Evolutionary conservation across 2,113 vertebrate species (phyloP), one percentile per base, ranked within the genome.

Genomic region (Coracopsis vasa): DNA sequence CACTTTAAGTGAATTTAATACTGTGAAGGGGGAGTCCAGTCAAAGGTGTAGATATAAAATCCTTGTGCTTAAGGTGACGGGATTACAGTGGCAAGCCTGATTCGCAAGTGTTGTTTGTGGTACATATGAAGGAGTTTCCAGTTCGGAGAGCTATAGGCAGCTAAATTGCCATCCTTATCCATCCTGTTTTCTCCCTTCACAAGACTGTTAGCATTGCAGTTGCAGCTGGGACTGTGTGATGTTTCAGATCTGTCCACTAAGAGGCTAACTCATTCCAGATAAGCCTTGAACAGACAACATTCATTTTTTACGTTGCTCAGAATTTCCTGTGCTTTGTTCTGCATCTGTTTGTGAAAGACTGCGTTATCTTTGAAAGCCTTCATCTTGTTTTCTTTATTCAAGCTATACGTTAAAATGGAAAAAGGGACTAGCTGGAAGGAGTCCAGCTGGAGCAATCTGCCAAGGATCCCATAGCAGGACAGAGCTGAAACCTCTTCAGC

Each of bases 311-410:
- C 82, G 95, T 97, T 88, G 92, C 86, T 93, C 86, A 91, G 95
- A 96, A 96, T 97, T 97, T 96, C 95, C 95, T 96, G 90, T 92
- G 56, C 95, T 97, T 97, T 97, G 94, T 96, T 97, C 95, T 95
- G 86, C 95, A 92, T 96, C 86, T 96, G 94, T 88, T 92, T 96
- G 61, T 90, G 90, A 96, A 95, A 69, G 80, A 31, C 56, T 20
- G 37, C 0, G 31, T 95, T 95, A 95, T 95, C 95, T 95, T 83
- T 92, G 91, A 80, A 90, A 94, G 92, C 90, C 80, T 94, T 97
- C 92, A 89, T 94, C 88, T 97, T 86, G 69, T 95, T 95, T 95
- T 93, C 88, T 93, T 96, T 92, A 90, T 93, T 95, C 60, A 92
- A 94, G 64, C 94, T 96, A 81, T 95, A 90, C 0, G 1, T 88